phyloP scores from a whole-genome alignment of 2,113 vertebrate genomes.

The Heterotilapia buettikoferi region DNA sequence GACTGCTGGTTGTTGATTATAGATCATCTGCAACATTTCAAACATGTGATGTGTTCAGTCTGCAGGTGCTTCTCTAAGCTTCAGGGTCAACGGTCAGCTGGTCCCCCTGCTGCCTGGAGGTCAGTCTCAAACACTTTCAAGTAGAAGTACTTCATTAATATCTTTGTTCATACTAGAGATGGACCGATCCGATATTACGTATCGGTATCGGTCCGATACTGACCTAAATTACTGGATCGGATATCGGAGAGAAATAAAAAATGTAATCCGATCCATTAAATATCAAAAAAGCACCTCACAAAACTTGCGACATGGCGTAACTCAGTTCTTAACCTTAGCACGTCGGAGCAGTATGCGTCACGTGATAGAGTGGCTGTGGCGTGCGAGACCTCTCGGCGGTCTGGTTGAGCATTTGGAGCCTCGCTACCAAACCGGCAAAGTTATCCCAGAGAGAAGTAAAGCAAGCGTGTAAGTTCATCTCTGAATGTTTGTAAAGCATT shows the following conservation, averaged over 20 bases:
- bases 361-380: background rate
- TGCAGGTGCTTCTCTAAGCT: slow-evolving; percentile 3
- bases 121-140: background rate
- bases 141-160: background rate
- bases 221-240: fast-evolving
- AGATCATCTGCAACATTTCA: background rate
- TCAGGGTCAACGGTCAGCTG: slow-evolving; percentile 31
- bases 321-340: fast-evolving
- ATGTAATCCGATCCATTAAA: background rate
- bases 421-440: fast-evolving
- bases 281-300: fast-evolving
- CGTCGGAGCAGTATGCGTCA: fast-evolving
- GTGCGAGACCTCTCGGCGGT: too few species aligned
- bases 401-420: fast-evolving
- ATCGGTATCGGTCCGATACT: fast-evolving
- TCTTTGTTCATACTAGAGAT: background rate
- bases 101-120: slow-evolving; percentile 19
- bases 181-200: fast-evolving
- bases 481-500: fast-evolving
- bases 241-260: background rate
- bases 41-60: background rate
- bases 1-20: background rate
- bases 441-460: background rate
- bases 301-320: fast-evolving
- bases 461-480: background rate